These are phyloP conservation scores for Mesembrinibis cayennensis DNA, from an alignment of 2,113 vertebrate genomes.

Conservation along the genomic window DNA sequence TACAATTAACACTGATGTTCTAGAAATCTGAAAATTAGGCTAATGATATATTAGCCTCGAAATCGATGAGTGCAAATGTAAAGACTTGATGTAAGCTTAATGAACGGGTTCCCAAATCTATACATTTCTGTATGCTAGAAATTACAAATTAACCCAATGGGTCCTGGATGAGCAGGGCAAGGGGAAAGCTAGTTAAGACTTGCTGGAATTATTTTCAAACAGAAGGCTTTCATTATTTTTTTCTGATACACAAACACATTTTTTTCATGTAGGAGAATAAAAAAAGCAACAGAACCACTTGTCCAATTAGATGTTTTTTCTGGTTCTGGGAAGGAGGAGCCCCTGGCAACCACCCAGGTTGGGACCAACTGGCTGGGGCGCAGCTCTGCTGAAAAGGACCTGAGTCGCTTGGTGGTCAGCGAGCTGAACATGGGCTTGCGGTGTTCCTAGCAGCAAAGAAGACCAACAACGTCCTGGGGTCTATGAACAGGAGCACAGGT, in stretches of 20 bases:
- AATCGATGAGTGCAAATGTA: neutral
- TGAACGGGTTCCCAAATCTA: neutral
- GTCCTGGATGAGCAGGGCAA: neutral
- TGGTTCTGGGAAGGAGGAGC: neutral
- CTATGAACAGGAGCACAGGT: neutral
- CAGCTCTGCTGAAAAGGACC: neutral
- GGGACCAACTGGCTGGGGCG: neutral
- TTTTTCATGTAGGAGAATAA: neutral
- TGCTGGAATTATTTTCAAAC: neutral
- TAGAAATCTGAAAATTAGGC: neutral
- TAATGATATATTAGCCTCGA: neutral
- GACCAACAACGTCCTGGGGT: neutral
- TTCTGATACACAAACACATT: neutral
- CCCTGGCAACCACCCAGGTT: too few species aligned
- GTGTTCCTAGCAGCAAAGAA: neutral
- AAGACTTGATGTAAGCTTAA: neutral
- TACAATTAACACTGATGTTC: neutral
- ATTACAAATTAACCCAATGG: neutral
- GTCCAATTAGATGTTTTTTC: neutral
- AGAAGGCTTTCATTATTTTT: neutral
- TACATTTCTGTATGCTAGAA: neutral
- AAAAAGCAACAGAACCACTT: neutral
- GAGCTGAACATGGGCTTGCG: neutral
- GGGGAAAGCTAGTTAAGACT: neutral
- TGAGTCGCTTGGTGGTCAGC: too few species aligned